These are phyloP conservation scores for Discoglossus pictus DNA, from an alignment of 2,797 vertebrate species.

Conservation along the genomic window DNA sequence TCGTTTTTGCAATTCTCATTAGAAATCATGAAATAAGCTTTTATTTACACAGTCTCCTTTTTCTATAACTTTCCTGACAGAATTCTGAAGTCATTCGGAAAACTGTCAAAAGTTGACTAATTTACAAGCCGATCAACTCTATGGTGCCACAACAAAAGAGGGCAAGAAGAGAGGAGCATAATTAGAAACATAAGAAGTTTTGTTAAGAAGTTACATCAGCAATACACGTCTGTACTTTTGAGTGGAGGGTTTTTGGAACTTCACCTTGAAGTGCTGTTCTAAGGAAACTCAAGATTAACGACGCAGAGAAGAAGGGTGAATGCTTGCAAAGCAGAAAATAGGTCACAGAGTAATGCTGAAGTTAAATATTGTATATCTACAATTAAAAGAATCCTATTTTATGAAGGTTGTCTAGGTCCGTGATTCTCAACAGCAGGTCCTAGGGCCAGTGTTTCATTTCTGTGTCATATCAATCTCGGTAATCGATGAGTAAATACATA, in stretches of 20 bases:
- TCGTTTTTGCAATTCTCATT: constrained; percentile 21
- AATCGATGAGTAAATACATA: too few species aligned
- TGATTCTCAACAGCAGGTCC: too few species aligned
- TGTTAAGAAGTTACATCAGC: constrained; percentile 21
- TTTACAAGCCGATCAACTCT: constrained; percentile 19
- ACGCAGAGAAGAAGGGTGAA: too few species aligned
- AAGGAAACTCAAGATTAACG: too few species aligned
- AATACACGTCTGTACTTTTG: constrained; percentile 2
- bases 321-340: too few species aligned
- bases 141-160: background rate
- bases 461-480: too few species aligned
- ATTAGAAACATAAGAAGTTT: constrained; percentile 2
- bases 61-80: constrained; percentile 14
- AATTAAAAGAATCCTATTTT: too few species aligned
- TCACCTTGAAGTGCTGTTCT: background rate
- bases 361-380: too few species aligned
- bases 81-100: constrained; percentile 10
- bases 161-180: constrained; percentile 8
- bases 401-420: too few species aligned
- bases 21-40: constrained; percentile 43
- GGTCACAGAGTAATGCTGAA: too few species aligned
- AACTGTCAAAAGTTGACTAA: constrained; percentile 18
- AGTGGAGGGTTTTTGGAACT: background rate
- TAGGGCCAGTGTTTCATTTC: too few species aligned
- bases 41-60: constrained; percentile 35